Evolutionary conservation across 2,113 vertebrate species (phyloP).

Genomic region (Aphyosemion australe): DNA sequence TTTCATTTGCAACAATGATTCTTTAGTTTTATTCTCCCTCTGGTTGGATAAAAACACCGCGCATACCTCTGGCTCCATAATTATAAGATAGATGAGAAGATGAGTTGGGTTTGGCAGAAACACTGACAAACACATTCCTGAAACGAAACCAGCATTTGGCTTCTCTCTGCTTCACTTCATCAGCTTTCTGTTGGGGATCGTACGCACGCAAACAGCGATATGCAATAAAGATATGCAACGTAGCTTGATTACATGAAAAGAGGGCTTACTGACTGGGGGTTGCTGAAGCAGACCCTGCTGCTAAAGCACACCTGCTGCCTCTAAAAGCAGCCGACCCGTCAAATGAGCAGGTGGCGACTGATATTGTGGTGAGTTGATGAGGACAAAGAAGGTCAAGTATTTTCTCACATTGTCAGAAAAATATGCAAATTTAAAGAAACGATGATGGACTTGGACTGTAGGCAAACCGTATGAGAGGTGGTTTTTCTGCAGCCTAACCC

Average conservation of each 20-base stretch:
- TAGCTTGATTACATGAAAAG: conserved; percentile 5
- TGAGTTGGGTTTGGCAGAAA: conserved; percentile 60
- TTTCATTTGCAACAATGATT: conserved; percentile 25
- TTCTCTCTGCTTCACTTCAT: conserved; percentile 42
- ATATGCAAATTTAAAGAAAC: no score
- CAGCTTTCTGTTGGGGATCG: conserved; percentile 14
- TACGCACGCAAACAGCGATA: conserved; percentile 28
- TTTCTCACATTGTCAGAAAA: neutral
- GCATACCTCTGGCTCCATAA: conserved; percentile 58
- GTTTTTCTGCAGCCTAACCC: no score
- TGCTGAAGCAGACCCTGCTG: conserved; percentile 26
- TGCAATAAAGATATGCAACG: neutral
- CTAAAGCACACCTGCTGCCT: conserved; percentile 68
- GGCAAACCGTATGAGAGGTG: no score
- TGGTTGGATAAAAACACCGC: conserved; percentile 17
- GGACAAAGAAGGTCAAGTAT: conserved; percentile 43
- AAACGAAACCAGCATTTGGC: conserved; percentile 49
- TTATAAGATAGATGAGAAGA: conserved; percentile 54
- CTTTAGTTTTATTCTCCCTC: conserved; percentile 21
- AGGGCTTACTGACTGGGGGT: conserved; percentile 4
- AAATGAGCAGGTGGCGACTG: conserved; percentile 79
- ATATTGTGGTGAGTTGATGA: conserved; percentile 45
- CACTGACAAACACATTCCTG: conserved; percentile 55
- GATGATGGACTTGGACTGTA: no score
- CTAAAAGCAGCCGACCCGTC: conserved; percentile 36